phyloP scores from a whole-genome alignment of 2,113 vertebrate genomes.

The Reinhardtius hippoglossoides region DNA sequence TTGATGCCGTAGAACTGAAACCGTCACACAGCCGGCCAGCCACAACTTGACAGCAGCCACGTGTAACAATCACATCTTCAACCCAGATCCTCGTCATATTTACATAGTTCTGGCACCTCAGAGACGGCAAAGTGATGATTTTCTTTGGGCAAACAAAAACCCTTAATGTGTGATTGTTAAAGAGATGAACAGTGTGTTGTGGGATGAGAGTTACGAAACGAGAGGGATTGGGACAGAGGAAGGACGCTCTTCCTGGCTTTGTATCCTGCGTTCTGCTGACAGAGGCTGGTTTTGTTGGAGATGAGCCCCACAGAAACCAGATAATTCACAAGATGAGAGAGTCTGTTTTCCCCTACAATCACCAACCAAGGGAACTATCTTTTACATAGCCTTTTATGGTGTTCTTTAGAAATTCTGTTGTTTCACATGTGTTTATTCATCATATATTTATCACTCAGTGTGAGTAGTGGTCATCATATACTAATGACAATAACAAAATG shows the following conservation, averaged over 20 bases:
- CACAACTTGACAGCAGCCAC: not conserved
- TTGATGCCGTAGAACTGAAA: not conserved
- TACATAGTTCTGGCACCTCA: not conserved
- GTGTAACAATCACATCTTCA: not conserved
- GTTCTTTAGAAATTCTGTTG: not conserved
- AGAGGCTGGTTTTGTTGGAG: conserved; percentile 52
- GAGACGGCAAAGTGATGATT: not conserved
- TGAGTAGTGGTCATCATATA: not conserved
- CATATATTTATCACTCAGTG: not conserved
- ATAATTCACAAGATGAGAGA: conserved; percentile 43
- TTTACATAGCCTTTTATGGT: not conserved
- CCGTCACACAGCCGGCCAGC: not conserved
- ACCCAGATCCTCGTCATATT: not conserved
- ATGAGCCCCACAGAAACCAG: conserved; percentile 47
- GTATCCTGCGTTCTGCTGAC: conserved; percentile 79
- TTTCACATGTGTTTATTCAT: not conserved
- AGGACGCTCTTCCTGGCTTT: conserved; percentile 78
- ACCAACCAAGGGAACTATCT: not conserved
- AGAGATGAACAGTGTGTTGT: not conserved
- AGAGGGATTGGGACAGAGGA: conserved; percentile 60
- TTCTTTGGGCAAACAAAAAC: not conserved
- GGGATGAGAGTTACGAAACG: conserved; percentile 14
- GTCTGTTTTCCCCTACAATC: conserved; percentile 42
- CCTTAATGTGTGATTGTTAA: not conserved
- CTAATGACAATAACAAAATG: not conserved